These are phyloP conservation scores for Epinotia bilunana DNA, from an alignment of 2,888 invertebrate genomes.

Conservation along the genomic window DNA sequence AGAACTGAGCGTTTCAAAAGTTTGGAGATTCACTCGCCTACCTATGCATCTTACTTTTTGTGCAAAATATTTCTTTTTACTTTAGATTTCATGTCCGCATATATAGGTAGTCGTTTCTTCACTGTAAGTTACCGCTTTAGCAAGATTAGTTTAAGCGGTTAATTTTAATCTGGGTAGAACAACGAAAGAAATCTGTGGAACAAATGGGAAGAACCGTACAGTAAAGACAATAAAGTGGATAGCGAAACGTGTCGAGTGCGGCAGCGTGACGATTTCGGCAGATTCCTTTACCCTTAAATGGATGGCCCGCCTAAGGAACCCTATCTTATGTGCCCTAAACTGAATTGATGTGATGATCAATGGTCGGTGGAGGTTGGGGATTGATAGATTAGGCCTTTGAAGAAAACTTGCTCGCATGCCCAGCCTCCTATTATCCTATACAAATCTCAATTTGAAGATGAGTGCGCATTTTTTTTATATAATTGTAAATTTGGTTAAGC, in stretches of 20 bases:
- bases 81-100: too few relatives aligned
- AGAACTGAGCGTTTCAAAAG: too few relatives aligned
- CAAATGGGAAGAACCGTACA: not conserved
- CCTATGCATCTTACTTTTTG: too few relatives aligned
- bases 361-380: not conserved
- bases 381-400: constrained; percentile 6
- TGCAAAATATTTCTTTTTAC: too few relatives aligned
- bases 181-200: not conserved
- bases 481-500: not conserved
- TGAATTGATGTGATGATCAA: constrained; percentile 8
- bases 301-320: constrained; percentile 3
- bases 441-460: not conserved
- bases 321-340: not conserved
- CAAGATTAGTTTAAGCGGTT: too few relatives aligned
- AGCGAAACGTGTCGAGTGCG: constrained; percentile 5
- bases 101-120: not conserved
- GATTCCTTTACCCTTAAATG: constrained; percentile 11
- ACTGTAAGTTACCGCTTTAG: not conserved
- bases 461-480: not conserved
- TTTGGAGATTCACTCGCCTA: too few relatives aligned
- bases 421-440: not conserved
- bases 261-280: not conserved
- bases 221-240: not conserved
- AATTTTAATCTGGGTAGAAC: not conserved
- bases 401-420: not conserved